Evolutionary conservation across 2,797 vertebrate species (phyloP).

Genomic region (Rhinella marina): DNA sequence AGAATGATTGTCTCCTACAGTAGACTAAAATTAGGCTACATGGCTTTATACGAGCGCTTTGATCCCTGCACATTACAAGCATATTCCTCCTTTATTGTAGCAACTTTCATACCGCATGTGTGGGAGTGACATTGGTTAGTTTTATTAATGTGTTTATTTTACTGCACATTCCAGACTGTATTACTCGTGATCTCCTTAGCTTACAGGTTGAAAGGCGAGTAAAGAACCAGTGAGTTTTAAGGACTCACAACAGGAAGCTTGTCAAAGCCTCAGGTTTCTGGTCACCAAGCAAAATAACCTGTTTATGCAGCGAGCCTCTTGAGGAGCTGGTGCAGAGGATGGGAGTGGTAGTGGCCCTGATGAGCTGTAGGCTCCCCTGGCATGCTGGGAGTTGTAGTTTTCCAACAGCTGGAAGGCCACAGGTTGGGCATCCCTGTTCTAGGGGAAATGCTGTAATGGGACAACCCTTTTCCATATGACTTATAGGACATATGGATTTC

Average conservation of each 20-base stretch:
- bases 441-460: too few species aligned
- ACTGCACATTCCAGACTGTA: slow-evolving; percentile 20
- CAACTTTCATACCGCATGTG: slow-evolving; percentile 17
- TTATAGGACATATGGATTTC: too few species aligned
- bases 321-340: too few species aligned
- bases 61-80: slow-evolving; percentile 17
- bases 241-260: neutral
- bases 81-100: slow-evolving; percentile 30
- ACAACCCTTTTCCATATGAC: too few species aligned
- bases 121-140: slow-evolving; percentile 39
- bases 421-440: too few species aligned
- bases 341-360: too few species aligned
- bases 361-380: too few species aligned
- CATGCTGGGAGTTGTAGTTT: too few species aligned
- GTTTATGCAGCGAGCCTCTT: too few species aligned
- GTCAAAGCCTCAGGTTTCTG: neutral
- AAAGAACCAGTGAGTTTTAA: neutral
- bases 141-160: slow-evolving; percentile 38
- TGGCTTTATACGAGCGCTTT: slow-evolving; percentile 17
- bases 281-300: neutral
- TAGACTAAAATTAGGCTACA: slow-evolving; percentile 33
- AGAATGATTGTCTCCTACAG: neutral
- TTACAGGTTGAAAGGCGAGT: slow-evolving; percentile 3
- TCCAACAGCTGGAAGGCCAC: too few species aligned
- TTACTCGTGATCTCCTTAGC: slow-evolving; percentile 14